phyloP scores from a whole-genome alignment of 2,888 invertebrate species.

The Fragum sueziense region DNA sequence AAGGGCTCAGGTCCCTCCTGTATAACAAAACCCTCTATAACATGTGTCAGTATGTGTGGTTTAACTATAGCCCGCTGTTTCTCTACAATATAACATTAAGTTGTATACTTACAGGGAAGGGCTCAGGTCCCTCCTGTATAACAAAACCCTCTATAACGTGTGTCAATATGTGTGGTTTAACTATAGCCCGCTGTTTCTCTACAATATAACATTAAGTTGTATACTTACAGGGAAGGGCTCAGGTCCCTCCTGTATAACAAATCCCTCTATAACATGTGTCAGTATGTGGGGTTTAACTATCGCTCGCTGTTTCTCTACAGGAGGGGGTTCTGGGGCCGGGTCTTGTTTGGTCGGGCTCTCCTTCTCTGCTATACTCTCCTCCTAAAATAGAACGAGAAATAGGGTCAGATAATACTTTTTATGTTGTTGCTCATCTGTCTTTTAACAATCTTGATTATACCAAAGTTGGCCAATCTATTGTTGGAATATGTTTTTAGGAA shows the following conservation, averaged over 20 bases:
- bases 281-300: constrained; percentile 97
- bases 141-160: constrained; percentile 98
- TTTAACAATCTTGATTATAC: too few relatives aligned
- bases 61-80: constrained; percentile 93
- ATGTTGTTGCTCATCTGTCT: too few relatives aligned
- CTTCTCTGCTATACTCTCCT: not conserved
- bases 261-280: constrained; percentile 98
- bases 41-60: constrained; percentile 96
- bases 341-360: constrained; percentile 1
- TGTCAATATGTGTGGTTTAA: constrained; percentile 96
- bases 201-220: too few relatives aligned
- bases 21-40: constrained; percentile 98
- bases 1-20: constrained; percentile 89
- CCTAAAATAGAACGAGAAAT: not conserved
- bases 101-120: constrained; percentile 83
- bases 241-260: constrained; percentile 95
- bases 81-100: too few relatives aligned
- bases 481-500: too few relatives aligned
- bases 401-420: too few relatives aligned
- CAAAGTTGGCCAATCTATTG: too few relatives aligned
- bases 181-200: constrained; percentile 89
- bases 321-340: constrained; percentile 15
- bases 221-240: constrained; percentile 83
- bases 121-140: constrained; percentile 91
- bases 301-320: constrained; percentile 86